Evolutionary conservation across 2,888 invertebrate species (phyloP).

Genomic region (Macrophya alboannulata): DNA sequence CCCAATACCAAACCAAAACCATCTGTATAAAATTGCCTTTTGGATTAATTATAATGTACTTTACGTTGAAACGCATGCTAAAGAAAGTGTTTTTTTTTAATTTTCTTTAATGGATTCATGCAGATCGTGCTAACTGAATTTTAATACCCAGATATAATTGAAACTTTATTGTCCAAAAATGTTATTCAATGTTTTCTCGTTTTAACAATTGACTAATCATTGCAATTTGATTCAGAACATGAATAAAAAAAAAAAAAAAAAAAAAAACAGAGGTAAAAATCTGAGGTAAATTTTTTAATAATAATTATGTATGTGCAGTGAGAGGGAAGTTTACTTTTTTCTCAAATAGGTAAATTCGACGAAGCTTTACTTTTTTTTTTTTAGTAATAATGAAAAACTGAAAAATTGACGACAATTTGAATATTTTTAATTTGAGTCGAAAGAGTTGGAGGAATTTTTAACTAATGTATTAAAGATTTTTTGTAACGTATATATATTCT

Average conservation of each 20-base stretch:
- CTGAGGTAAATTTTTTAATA: background rate
- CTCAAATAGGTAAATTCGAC: background rate
- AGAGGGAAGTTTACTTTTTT: background rate
- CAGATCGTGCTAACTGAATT: background rate
- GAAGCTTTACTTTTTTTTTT: background rate
- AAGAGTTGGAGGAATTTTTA: background rate
- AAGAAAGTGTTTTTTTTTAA: background rate
- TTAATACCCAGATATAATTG: background rate
- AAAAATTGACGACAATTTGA: background rate
- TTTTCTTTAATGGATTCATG: background rate
- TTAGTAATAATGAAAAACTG: background rate
- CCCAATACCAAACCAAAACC: background rate
- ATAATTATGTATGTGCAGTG: background rate
- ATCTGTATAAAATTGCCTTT: background rate
- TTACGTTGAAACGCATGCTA: background rate
- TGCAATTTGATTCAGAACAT: background rate
- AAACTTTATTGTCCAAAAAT: background rate
- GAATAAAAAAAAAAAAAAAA: background rate
- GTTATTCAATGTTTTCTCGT: slow-evolving; percentile 1
- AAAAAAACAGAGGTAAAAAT: background rate
- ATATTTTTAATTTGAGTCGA: background rate
- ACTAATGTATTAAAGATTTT: slow-evolving; percentile 26
- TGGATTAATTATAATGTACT: background rate
- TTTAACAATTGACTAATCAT: background rate
- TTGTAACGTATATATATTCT: slow-evolving; percentile 27